Base-by-base conservation (phyloP, 2,113 vertebrate species). In the Lamprotornis superbus region DNA sequence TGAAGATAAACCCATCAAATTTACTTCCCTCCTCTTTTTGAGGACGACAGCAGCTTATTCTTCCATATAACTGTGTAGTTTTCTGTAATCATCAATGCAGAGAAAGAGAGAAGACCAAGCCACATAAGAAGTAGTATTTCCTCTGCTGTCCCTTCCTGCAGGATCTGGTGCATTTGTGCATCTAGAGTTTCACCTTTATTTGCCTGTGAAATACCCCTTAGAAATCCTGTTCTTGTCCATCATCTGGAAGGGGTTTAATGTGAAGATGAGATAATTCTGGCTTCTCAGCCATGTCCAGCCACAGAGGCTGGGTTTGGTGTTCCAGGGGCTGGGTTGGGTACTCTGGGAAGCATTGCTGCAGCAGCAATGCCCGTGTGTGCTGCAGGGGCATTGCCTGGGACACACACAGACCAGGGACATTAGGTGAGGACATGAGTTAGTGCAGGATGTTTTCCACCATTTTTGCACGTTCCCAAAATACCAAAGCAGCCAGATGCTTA, bases 351-450 rank as follows among this genome's bases (percentile, higher is more conserved):
- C 1, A 3, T 60, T 5, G 2, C 64, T 57, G 73, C 37, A 37
- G 63, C 63, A 90, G 39, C 39, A 39, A 10, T 69, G 68, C 15
- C 49, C 0, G 0, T 11, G 33, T 1, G 1, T 55, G 39, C 65
- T 70, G 39, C 52, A 18, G 44, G 74, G 24, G 8, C 4, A 0
- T 9, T 68, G 5, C 61, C 53, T 16, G 57, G 37, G 50, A 53
- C 0, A 1, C 1, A 0, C 39, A 11, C 3, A 15, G 40, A 69
- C 35, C 15, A 30, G 47, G 69, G 63, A 49, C 0, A 0, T 78
- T 40, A 65, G 40, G n/a, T 6, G 25, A 52, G 33, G 52, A n/a
- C 30, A 7, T 0, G 0, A 5, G 25, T 12, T 16, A 60, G 9
- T 31, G n/a, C 0, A 5, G n/a, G 46, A 12, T 65, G 47, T 61